Base-by-base conservation (phyloP, 2,797 vertebrate species). In the Acestrorhynchus altus region DNA sequence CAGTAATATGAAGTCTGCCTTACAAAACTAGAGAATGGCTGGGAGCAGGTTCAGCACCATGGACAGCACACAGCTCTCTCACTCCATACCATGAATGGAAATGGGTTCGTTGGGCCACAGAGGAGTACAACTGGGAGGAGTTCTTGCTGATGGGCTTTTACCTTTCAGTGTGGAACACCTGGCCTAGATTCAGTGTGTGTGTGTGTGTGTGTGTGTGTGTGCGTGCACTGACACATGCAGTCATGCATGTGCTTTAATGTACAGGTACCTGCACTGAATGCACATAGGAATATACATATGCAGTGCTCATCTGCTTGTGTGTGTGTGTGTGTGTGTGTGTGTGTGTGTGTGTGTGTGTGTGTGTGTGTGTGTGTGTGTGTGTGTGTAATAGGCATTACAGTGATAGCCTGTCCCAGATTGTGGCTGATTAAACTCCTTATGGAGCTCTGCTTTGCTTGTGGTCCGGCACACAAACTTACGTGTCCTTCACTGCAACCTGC, bases 381-480 rank as follows among this genome's bases (percentile, higher is more conserved):
- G 28, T 63, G 47, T 52, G 68, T 54, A 13, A n/a, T 64, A 20
- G 28, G 12, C n/a, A 15, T 72, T 35, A 61, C 1, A 4, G 63
- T 74, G 13, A 79, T n/a, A 47, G 65, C 16, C 74, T 18, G 64
- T 60, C 28, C 52, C 65, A 77, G 26, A 77, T 61, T 61, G 56
- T 46, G 31, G 46, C 44, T 15, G 15, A 61, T 18, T 74, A 49
- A 68, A 63, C 77, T 83, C 83, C 65, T 83, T 84, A 81, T 79
- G 65, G 76, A 61, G 69, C 67, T 74, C 40, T 35, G 9, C 24
- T 28, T 81, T 76, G 42, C 73, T 71, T 63, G 42, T 66, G 31
- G 47, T 31, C 51, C 28, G 51, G 57, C 77, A 59, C 54, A 56
- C 42, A 65, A 69, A 56, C 31, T 67, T 8, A 51, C 40, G 4